A percentile compares a stretch with the other conserved stretches of the same genome.
Conservation (phyloP, 2,888 invertebrate species). For the Tenthredo livida region DNA sequence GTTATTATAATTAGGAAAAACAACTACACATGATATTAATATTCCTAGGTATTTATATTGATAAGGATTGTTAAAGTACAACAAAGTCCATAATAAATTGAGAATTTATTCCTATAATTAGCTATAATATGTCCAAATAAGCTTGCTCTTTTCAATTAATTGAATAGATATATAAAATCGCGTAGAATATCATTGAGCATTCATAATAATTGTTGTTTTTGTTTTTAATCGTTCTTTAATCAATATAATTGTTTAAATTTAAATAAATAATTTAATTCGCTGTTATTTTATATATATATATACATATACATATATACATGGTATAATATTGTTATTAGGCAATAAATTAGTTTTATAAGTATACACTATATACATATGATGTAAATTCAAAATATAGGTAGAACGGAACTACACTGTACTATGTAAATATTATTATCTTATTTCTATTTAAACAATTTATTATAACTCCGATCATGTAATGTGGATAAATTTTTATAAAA, state of each 20-base stretch:
- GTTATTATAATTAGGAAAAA: neutral
- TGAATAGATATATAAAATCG: neutral
- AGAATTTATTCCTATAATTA: constrained; percentile 1
- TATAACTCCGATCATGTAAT: constrained; percentile 25
- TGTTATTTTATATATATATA: constrained; percentile 22
- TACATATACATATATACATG: no score
- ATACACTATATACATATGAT: neutral
- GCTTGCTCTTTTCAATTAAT: neutral
- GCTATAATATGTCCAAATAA: neutral
- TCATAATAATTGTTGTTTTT: neutral
- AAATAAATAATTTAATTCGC: neutral
- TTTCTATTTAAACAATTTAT: constrained; percentile 11
- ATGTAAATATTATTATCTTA: constrained; percentile 44
- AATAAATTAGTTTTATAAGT: constrained; percentile 7
- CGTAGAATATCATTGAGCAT: constrained; percentile 9
- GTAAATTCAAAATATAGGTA: neutral
- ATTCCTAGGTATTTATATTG: neutral
- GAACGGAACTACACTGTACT: neutral
- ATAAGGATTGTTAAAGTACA: constrained; percentile 6
- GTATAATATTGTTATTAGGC: neutral
- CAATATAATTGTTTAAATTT: constrained; percentile 25
- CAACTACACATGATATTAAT: neutral
- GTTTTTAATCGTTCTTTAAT: neutral
- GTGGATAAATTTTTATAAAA: constrained; percentile 10
- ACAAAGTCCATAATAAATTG: neutral